These are phyloP conservation scores for Aphelenchoides fujianensis DNA, from an alignment of 1,140 invertebrate genomes.

Conservation along the genomic window DNA sequence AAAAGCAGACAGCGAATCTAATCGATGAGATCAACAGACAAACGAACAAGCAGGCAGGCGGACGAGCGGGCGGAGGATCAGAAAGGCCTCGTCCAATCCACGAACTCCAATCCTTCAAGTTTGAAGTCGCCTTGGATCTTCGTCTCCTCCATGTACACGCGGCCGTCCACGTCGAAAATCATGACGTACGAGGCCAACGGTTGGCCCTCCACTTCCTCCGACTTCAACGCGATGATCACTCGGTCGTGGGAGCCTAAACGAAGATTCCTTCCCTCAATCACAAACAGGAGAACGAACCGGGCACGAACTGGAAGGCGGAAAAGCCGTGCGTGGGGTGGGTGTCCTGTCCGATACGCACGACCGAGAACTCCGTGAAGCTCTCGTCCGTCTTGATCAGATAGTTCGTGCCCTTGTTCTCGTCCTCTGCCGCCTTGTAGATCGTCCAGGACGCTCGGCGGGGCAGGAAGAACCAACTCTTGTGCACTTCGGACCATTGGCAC, in stretches of 20 bases:
- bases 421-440: slow-evolving; percentile 79
- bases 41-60: too few relatives aligned
- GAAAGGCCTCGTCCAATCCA: slow-evolving; percentile 10
- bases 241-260: slow-evolving; percentile 33
- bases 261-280: slow-evolving; percentile 9
- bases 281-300: slow-evolving; percentile 20
- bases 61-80: too few relatives aligned
- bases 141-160: slow-evolving; percentile 21
- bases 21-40: too few relatives aligned
- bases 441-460: slow-evolving; percentile 78
- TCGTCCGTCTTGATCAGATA: slow-evolving; percentile 25
- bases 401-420: slow-evolving; percentile 71
- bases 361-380: slow-evolving; percentile 15
- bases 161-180: slow-evolving; percentile 28
- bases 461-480: slow-evolving; percentile 84
- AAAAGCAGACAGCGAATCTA: too few relatives aligned
- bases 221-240: slow-evolving; percentile 32
- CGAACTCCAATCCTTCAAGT: slow-evolving; percentile 33
- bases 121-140: slow-evolving; percentile 25
- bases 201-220: slow-evolving; percentile 23
- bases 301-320: slow-evolving; percentile 36
- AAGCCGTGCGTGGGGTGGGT: slow-evolving; percentile 23
- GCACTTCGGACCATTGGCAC: slow-evolving; percentile 77
- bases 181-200: slow-evolving; percentile 33
- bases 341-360: slow-evolving; percentile 18